phyloP scores from a whole-genome alignment of 2,888 invertebrate species.

The Meghimatium bilineatum region DNA sequence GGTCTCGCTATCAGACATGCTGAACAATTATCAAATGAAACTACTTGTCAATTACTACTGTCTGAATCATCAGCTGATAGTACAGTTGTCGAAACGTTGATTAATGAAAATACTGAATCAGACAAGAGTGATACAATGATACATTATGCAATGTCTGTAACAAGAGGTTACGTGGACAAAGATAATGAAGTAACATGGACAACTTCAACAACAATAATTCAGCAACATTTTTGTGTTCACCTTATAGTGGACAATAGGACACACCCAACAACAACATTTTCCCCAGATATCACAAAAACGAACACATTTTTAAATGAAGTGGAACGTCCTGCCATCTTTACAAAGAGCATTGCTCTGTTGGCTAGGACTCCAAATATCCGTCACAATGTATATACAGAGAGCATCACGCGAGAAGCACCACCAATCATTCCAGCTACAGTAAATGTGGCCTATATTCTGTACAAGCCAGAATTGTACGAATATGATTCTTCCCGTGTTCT shows the following conservation, averaged over 20 bases:
- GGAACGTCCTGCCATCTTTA: slow-evolving; percentile 36
- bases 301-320: background rate
- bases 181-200: background rate
- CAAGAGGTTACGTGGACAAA: slow-evolving; percentile 19
- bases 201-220: background rate
- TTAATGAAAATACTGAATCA: background rate
- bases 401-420: background rate
- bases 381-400: slow-evolving; percentile 29
- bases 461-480: background rate
- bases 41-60: background rate
- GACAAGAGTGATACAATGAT: background rate
- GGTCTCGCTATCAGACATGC: background rate
- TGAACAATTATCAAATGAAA: background rate
- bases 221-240: slow-evolving; percentile 39
- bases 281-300: background rate
- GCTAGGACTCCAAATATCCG: slow-evolving; percentile 29
- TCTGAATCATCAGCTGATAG: background rate
- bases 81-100: background rate
- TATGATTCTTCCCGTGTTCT: background rate
- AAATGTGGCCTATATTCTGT: background rate
- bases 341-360: slow-evolving; percentile 25
- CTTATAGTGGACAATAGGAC: background rate
- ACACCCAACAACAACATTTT: slow-evolving; percentile 6
- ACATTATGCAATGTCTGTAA: slow-evolving; percentile 21
- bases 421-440: slow-evolving; percentile 4